phyloP scores from a whole-genome alignment of 2,113 vertebrate species.

The Perca fluviatilis region DNA sequence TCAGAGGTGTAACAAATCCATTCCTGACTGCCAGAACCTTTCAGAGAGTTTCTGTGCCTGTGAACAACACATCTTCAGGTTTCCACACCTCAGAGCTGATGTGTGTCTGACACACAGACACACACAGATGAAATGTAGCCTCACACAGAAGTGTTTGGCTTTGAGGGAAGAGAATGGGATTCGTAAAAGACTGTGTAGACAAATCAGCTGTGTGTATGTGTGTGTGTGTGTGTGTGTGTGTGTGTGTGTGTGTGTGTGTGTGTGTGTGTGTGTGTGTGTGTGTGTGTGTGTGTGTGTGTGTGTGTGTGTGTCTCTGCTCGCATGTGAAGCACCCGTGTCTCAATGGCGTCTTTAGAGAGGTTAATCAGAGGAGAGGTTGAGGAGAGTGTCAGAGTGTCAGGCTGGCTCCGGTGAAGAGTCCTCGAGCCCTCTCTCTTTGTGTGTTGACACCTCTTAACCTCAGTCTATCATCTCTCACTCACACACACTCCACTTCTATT shows the following conservation, averaged over 20 bases:
- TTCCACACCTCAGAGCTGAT: conserved; percentile 76
- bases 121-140: conserved; percentile 57
- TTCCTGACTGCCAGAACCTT: conserved; percentile 78
- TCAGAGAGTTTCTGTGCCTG: conserved; percentile 74
- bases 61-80: conserved; percentile 79
- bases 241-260: conserved; percentile 3
- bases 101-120: conserved; percentile 57
- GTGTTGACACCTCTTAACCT: conserved; percentile 87
- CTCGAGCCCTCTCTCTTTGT: conserved; percentile 77
- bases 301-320: conserved; percentile 7
- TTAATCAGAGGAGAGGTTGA: conserved; percentile 82
- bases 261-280: conserved; percentile 13
- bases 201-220: not conserved
- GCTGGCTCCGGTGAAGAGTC: conserved; percentile 77
- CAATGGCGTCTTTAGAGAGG: conserved; percentile 78
- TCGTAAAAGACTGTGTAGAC: not conserved
- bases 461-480: conserved; percentile 82
- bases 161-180: conserved; percentile 4
- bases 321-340: conserved; percentile 62
- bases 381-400: conserved; percentile 77
- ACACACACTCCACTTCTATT: conserved; percentile 79
- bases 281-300: conserved; percentile 11
- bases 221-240: too few relatives aligned
- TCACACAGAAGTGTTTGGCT: conserved; percentile 45
- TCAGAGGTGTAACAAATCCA: conserved; percentile 86